These are phyloP conservation scores for Listronotus oregonensis DNA, from an alignment of 1,140 invertebrate species.

Conservation along the genomic window DNA sequence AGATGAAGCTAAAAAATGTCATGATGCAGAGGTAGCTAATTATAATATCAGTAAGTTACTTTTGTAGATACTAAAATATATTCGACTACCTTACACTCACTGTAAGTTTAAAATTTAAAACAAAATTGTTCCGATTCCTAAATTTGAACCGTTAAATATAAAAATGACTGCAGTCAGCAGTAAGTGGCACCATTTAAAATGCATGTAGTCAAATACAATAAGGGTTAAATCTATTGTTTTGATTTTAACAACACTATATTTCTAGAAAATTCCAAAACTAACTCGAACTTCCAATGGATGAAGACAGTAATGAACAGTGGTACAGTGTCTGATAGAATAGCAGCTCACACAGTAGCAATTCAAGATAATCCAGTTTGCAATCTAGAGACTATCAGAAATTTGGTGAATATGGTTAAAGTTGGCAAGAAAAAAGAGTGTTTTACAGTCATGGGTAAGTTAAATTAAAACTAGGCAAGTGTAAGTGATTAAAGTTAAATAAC, in stretches of 20 bases:
- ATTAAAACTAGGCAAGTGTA: too few relatives aligned
- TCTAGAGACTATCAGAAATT: constrained; percentile 68
- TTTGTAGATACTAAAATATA: too few relatives aligned
- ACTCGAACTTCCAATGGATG: constrained; percentile 73
- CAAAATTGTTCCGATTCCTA: too few relatives aligned
- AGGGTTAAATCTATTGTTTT: too few relatives aligned
- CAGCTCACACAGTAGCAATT: constrained; percentile 78
- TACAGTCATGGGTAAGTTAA: constrained; percentile 63
- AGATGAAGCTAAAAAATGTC: constrained; percentile 64
- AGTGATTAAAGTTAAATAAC: too few relatives aligned
- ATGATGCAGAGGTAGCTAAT: constrained; percentile 57
- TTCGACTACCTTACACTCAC: too few relatives aligned
- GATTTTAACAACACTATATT: too few relatives aligned
- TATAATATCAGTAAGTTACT: constrained; percentile 61
- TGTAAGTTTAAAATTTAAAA: too few relatives aligned
- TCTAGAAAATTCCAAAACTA: constrained; percentile 60
- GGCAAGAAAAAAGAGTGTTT: constrained; percentile 79
- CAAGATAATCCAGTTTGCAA: constrained; percentile 86
- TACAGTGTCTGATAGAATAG: constrained; percentile 81
- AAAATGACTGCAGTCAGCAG: too few relatives aligned
- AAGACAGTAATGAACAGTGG: constrained; percentile 78
- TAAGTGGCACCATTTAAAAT: too few relatives aligned
- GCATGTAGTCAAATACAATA: too few relatives aligned
- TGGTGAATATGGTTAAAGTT: constrained; percentile 80
- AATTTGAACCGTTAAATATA: too few relatives aligned